Evolutionary conservation across 1,140 invertebrate genomes (phyloP).

Genomic region (Drusus annulatus): DNA sequence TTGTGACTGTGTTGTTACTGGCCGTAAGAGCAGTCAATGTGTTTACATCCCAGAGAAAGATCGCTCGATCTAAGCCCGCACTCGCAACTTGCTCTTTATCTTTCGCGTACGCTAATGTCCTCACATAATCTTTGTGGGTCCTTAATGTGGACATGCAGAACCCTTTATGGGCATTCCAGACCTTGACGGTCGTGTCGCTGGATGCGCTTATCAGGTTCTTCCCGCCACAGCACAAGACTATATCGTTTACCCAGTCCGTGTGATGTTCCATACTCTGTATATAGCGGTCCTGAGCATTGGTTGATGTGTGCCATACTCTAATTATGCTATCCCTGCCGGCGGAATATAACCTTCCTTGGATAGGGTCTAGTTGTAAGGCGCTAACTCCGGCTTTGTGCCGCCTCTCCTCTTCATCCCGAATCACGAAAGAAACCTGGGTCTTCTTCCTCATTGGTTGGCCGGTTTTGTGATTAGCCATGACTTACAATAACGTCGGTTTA

Average conservation of each 20-base stretch:
- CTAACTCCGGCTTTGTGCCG: conserved; percentile 96
- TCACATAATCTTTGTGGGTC: conserved; percentile 99
- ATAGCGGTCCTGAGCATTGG: conserved; percentile 78
- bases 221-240: conserved; percentile 96
- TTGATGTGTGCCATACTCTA: conserved; percentile 92
- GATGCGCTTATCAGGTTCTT: conserved; percentile 98
- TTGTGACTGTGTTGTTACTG: conserved; percentile 99
- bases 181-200: conserved; percentile 99
- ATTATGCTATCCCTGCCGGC: conserved; percentile 99
- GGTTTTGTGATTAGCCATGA: conserved; percentile 56
- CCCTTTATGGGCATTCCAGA: conserved; percentile 99
- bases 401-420: conserved; percentile 95
- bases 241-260: conserved; percentile 99
- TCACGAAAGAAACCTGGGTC: conserved; percentile 95
- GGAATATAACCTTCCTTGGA: conserved; percentile 92
- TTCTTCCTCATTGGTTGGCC: conserved; percentile 67
- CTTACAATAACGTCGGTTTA: background rate
- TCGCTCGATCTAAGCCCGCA: conserved; percentile 96
- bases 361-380: conserved; percentile 93
- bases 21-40: conserved; percentile 97
- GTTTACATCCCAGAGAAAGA: conserved; percentile 99
- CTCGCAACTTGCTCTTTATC: conserved; percentile 96
- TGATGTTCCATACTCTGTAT: conserved; percentile 98
- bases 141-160: conserved; percentile 98
- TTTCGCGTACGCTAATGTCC: conserved; percentile 98